Evolutionary conservation across 2,113 vertebrate species (phyloP), one percentile per base, ranked within the genome.

Genomic region (Mixornis gularis): DNA sequence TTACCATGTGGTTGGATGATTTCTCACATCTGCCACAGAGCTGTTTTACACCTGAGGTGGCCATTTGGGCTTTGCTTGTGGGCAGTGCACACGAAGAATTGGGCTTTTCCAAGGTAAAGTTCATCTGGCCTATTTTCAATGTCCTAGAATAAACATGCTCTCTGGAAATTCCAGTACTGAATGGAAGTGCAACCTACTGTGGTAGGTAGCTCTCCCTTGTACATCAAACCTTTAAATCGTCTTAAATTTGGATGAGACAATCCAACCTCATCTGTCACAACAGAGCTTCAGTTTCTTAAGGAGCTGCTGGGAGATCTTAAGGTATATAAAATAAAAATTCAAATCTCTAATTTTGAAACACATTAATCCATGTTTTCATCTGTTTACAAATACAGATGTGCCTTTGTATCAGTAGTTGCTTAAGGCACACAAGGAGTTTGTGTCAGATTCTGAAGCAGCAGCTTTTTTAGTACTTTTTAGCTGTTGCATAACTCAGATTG

Each of bases 361-460:
- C n/a, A 71, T 22, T 46, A n/a, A 49, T 30, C 59, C 4, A 38
- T 43, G 7, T 1, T 53, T 82, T 32, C 66, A 7, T 59, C 52
- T 73, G 10, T 62, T 91, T 66, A 36, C 17, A 48, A 66, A 36
- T 26, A 41, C 8, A 29, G 17, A 22, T 74, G 6, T 2, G 49
- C 43, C n/a, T 83, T 79, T 87, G 6, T 68, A 15, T 43, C 4
- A n/a, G 16, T 18, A 48, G 13, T 29, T 56, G 27, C 32, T 77
- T 29, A 62, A 40, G 62, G 59, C 14, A 12, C 36, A 22, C 0
- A 0, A 34, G 40, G 13, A 81, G 21, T 38, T 74, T 53, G 38
- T 48, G 26, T 73, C 22, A 43, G 41, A 30, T 60, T 79, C 72
- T 41, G 34, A n/a, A 58, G 38, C 20, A 63, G 40, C 44, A 60